Base-by-base conservation (phyloP, 2,888 invertebrate genomes). In the Myathropa florea region DNA sequence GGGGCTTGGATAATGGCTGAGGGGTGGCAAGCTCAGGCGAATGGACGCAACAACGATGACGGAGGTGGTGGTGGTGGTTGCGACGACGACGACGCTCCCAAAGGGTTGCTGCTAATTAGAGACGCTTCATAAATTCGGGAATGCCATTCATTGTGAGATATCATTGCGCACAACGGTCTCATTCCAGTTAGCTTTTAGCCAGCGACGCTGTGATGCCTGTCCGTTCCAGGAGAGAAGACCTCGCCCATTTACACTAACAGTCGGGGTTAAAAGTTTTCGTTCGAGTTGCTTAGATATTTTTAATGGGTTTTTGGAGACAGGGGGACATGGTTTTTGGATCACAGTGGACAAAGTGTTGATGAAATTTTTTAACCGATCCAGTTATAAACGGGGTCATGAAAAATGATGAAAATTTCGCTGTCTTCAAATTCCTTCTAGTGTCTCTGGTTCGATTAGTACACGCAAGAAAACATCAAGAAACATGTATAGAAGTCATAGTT, bases 51-150 rank as follows among this genome's bases (percentile, higher is more conserved):
- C 46, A 46, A 46, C 46, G 46, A n/a, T 70, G 39, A 46, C 36
- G 12, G 26, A n/a, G 53, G 68, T 65, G 46, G 26, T 24, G 53
- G 68, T 65, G 46, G 67, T 21, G 57, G 36, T 14, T 63, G 60
- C 46, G 63, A 76, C 23, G 6, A 59, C 59, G 64, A 59, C 53
- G 36, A 53, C 70, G 70, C 33, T 82, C 63, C 70, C 75, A 83
- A 86, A 86, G 86, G 83, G 78, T 86, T 86, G 59, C 39, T 78
- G 71, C 83, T 86, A 86, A 86, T 86, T 86, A 83, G 86, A 78
- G 78, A 86, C 86, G 86, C 83, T 86, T 83, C 86, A 86, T 86
- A 86, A 83, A 86, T 86, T 86, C 83, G 75, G 82, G 83, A 67
- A 86, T 86, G 86, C 75, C 73, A 86, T 86, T 79, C 78, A 85